A percentile compares a stretch with the other conserved stretches of the same genome.
These are phyloP conservation scores for Saguinus imperator DNA, from an alignment of 2,113 vertebrate genomes.

Conservation along the genomic window DNA sequence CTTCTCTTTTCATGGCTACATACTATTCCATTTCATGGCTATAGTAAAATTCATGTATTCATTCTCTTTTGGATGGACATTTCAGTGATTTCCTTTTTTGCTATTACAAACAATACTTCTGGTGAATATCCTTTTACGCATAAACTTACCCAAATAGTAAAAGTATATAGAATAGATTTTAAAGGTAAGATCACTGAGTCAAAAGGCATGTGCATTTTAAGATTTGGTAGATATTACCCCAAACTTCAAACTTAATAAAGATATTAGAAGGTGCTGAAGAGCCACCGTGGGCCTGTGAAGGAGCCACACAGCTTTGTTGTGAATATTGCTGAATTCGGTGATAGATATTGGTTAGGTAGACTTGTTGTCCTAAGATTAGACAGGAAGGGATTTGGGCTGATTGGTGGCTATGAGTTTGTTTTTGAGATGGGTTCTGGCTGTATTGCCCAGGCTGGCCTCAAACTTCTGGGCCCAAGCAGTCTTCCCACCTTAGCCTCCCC, in stretches of 20 bases:
- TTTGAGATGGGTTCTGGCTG: too few species aligned
- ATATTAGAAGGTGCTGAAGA: background rate
- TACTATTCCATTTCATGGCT: background rate
- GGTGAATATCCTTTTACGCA: constrained; percentile 7
- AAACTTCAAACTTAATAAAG: constrained; percentile 25
- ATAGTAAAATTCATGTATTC: background rate
- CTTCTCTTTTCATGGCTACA: background rate
- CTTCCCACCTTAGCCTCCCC: too few species aligned
- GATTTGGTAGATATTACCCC: background rate
- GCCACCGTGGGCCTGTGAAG: background rate
- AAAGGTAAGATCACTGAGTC: constrained; percentile 1
- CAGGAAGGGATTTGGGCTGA: background rate
- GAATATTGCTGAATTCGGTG: background rate
- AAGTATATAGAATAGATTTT: constrained; percentile 27
- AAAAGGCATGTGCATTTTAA: constrained; percentile 47
- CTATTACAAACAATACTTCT: background rate
- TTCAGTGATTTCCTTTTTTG: background rate
- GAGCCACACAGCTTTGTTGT: background rate
- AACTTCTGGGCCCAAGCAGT: too few species aligned
- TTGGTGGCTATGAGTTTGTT: background rate
- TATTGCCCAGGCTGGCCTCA: too few species aligned
- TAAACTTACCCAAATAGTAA: constrained; percentile 24
- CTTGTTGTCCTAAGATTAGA: background rate
- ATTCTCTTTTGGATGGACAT: constrained; percentile 1
- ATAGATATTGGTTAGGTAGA: background rate